Evolutionary conservation across 1,140 invertebrate genomes (phyloP).

Genomic region (Leptopilina boulardi): DNA sequence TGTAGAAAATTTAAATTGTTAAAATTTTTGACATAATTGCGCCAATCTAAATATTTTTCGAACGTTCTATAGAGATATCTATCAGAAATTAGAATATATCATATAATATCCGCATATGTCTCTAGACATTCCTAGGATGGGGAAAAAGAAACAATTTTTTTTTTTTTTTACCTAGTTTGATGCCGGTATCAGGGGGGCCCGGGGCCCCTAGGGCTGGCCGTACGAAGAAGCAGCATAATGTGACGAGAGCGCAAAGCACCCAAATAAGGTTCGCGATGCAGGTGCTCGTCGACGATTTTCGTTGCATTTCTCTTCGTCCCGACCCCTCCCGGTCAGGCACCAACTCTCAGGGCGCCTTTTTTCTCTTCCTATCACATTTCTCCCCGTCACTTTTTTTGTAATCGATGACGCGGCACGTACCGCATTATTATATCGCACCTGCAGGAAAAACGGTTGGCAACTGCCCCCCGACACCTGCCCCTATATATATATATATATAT

Average conservation of each 20-base stretch:
- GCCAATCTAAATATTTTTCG: too few relatives aligned
- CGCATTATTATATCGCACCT: slow-evolving; percentile 30
- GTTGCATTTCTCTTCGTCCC: slow-evolving; percentile 1
- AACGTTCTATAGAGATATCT: too few relatives aligned
- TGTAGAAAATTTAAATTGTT: too few relatives aligned
- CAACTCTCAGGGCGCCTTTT: slow-evolving; percentile 18
- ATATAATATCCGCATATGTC: too few relatives aligned
- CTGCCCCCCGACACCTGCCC: not conserved
- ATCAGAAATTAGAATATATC: too few relatives aligned
- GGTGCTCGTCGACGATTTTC: not conserved
- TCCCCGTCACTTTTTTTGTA: slow-evolving; percentile 22
- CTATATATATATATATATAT: too few relatives aligned
- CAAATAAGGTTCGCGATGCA: not conserved
- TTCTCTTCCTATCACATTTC: slow-evolving; percentile 13
- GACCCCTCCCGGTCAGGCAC: slow-evolving; percentile 20
- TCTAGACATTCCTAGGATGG: too few relatives aligned
- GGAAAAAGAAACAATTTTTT: too few relatives aligned
- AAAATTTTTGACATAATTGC: too few relatives aligned
- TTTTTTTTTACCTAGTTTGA: not conserved
- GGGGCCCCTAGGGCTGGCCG: slow-evolving; percentile 26
- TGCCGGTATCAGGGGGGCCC: slow-evolving; percentile 16
- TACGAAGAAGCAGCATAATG: not conserved
- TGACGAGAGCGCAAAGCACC: not conserved
- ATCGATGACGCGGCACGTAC: slow-evolving; percentile 30
- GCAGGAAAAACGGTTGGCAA: slow-evolving; percentile 10